Conservation (phyloP, 1,140 invertebrate species). For the Platorchestia sp. region DNA sequence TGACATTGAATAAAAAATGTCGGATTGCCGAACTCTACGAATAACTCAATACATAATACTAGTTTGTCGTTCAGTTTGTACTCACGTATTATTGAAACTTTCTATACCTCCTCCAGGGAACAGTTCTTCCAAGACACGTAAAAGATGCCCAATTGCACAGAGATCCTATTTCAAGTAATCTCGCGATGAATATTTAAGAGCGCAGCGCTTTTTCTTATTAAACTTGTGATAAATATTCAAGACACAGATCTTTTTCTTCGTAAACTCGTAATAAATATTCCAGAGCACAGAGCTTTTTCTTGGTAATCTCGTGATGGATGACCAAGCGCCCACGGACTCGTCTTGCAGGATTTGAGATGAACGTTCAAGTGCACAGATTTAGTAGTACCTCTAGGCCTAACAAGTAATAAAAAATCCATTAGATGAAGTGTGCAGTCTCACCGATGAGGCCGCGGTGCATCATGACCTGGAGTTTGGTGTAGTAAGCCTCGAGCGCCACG, state of each 20-base stretch:
- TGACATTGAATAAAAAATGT: neutral
- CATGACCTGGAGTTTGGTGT: slow-evolving; percentile 81
- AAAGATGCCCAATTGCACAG: no score
- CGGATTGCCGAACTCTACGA: neutral
- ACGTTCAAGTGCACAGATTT: neutral
- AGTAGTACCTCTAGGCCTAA: neutral
- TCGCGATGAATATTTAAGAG: no score
- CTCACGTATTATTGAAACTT: neutral
- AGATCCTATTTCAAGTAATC: no score
- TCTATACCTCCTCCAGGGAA: neutral
- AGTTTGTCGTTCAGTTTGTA: neutral
- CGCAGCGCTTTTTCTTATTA: no score
- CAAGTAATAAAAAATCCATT: no score
- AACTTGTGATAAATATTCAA: no score
- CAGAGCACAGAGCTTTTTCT: no score
- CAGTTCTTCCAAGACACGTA: no score
- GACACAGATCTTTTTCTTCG: no score
- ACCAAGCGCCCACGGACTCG: neutral
- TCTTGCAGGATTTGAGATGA: neutral
- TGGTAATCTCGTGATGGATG: neutral
- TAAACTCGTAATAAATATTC: no score
- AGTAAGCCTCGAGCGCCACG: slow-evolving; percentile 91
- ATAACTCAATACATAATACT: neutral
- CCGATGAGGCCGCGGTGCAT: slow-evolving; percentile 79
- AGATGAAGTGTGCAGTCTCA: no score